These are phyloP conservation scores for Aphelocoma californica DNA, from an alignment of 2,797 vertebrate species.

Conservation along the genomic window DNA sequence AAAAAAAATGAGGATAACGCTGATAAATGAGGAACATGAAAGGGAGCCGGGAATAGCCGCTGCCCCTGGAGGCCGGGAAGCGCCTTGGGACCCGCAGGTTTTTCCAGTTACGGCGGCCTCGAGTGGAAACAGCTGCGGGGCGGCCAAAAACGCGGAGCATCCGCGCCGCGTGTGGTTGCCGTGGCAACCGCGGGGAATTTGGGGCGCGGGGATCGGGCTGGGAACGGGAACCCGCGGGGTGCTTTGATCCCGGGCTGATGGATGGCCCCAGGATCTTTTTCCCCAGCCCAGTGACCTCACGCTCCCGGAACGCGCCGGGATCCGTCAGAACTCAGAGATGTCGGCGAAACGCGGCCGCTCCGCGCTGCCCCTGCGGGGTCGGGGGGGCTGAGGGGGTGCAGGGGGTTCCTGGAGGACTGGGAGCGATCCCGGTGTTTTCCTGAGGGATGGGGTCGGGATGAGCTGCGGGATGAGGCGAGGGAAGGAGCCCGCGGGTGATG, in stretches of 20 bases:
- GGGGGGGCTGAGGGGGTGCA: neutral
- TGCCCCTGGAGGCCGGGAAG: constrained; percentile 6
- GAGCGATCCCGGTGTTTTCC: rapidly evolving
- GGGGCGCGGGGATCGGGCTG: constrained; percentile 9
- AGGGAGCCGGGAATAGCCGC: constrained; percentile 29
- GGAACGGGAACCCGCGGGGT: constrained; percentile 74
- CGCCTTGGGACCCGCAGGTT: constrained; percentile 44
- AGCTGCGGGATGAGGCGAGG: rapidly evolving
- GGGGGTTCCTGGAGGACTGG: neutral
- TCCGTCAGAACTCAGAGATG: neutral
- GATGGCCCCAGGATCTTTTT: constrained; percentile 80
- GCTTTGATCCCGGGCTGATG: constrained; percentile 82
- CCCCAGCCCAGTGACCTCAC: constrained; percentile 82
- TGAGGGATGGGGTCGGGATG: neutral
- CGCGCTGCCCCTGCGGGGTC: neutral
- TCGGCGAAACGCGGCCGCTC: neutral
- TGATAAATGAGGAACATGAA: constrained; percentile 12
- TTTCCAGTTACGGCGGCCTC: constrained; percentile 45
- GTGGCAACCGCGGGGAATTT: constrained; percentile 71
- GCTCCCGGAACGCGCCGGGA: constrained; percentile 73
- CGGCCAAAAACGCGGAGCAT: constrained; percentile 36
- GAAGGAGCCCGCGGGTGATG: rapidly evolving
- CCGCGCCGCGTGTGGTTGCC: constrained; percentile 73
- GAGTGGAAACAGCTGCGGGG: constrained; percentile 68
- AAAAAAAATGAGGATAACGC: neutral